A percentile compares a stretch with the other conserved stretches of the same genome.
These are phyloP conservation scores for Terrapene triunguis DNA, from an alignment of 2,113 vertebrate genomes.

Conservation along the genomic window DNA sequence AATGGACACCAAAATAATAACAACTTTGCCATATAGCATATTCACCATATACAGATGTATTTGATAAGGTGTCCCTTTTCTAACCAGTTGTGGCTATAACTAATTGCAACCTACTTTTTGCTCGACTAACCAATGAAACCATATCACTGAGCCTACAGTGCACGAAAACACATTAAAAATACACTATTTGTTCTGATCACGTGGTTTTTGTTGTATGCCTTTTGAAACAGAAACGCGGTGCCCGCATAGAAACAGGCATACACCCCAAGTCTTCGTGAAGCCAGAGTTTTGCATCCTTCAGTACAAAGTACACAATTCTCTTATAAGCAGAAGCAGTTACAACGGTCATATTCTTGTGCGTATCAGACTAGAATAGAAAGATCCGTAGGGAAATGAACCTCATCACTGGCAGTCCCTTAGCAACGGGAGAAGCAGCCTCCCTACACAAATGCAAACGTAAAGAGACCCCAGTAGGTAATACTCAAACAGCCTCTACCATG, in stretches of 20 bases:
- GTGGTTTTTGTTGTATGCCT: not conserved
- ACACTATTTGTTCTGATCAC: rapidly evolving
- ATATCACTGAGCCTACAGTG: not conserved
- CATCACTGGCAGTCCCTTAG: not conserved
- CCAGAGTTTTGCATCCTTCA: rapidly evolving
- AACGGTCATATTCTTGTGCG: not conserved
- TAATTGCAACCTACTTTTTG: not conserved
- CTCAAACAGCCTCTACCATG: conserved; percentile 21
- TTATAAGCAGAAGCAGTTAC: not conserved
- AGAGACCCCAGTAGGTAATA: conserved; percentile 41
- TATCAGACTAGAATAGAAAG: not conserved
- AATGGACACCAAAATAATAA: not conserved
- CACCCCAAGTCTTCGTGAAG: not conserved
- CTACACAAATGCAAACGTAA: not conserved
- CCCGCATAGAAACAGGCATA: not conserved
- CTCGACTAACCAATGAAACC: not conserved
- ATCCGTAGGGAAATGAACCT: not conserved
- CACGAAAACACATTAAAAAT: not conserved
- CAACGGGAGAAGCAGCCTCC: conserved; percentile 36
- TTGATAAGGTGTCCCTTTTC: not conserved
- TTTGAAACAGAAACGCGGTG: not conserved
- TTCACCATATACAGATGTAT: not conserved
- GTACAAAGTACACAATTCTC: not conserved
- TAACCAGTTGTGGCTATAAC: not conserved
- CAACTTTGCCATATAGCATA: not conserved